Evolutionary conservation across 23 tunicate species (phyloP), one percentile per base, ranked within the genome.

Genomic region (Phallusia fumigata): DNA sequence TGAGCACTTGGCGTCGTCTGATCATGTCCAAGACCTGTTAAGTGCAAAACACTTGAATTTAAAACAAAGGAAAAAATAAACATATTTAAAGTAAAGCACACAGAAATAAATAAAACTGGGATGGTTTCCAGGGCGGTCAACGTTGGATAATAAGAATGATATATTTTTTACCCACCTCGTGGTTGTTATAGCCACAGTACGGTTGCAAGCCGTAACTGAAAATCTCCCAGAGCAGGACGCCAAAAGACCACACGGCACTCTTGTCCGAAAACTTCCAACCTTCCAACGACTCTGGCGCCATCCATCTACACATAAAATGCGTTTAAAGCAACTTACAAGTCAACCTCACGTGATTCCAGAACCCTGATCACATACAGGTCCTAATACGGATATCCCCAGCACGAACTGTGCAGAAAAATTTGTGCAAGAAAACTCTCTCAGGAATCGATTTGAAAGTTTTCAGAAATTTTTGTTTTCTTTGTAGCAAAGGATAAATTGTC

Each of bases 121-220:
- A n/a, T n/a, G n/a, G n/a, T n/a, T n/a, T n/a, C n/a, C n/a, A n/a
- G n/a, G n/a, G n/a, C n/a, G n/a, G n/a, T n/a, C n/a, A n/a, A n/a
- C n/a, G n/a, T n/a, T n/a, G n/a, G n/a, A n/a, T n/a, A n/a, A n/a
- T n/a, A n/a, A n/a, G n/a, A n/a, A n/a, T n/a, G n/a, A n/a, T n/a
- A n/a, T n/a, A n/a, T n/a, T n/a, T n/a, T n/a, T n/a, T 40, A 10
- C 47, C 47, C 10, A 87, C 93, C 64, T 94, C 98, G 40, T 94
- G 98, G 82, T 94, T 94, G 83, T 90, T 89, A 86, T 94, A 94
- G 79, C 98, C 98, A 79, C 98, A 94, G 75, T 94, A 94, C 28
- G 98, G 98, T 73, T 94, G 98, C 74, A 83, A 64, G 24, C 98
- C 98, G 80, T 89, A 94, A 69, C 90, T 86, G 78, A 85, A 86